Evolutionary conservation across 37 sponge, comb jelly and placozoan genomes (phyloP).

Genomic region (Aplysina aerophoba): DNA sequence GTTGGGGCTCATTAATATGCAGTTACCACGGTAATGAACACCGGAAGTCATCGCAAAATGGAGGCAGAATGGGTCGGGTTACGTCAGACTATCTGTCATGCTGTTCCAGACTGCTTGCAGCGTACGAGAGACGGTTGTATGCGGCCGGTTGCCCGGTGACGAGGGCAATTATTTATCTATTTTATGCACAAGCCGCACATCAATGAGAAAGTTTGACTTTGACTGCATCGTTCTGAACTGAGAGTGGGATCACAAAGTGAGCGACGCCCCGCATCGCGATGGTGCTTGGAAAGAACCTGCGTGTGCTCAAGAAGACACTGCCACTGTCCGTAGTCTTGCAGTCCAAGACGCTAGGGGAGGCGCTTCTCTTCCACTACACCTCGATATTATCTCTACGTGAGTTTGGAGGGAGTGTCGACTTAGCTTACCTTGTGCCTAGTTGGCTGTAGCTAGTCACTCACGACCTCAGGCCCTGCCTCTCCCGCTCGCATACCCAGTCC

Average conservation of each 20-base stretch:
- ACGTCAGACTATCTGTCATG: too few relatives aligned
- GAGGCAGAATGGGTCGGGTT: too few relatives aligned
- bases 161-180: neutral
- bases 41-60: too few relatives aligned
- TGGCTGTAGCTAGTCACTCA: neutral
- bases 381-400: constrained; percentile 72
- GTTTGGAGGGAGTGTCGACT: neutral
- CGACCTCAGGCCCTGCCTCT: neutral
- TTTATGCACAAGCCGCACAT: neutral
- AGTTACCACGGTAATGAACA: too few relatives aligned
- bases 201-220: neutral
- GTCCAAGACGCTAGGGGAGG: constrained; percentile 47
- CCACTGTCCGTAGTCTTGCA: constrained; percentile 80
- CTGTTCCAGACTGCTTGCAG: too few relatives aligned
- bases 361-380: constrained; percentile 78
- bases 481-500: constrained; percentile 43
- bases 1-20: too few relatives aligned
- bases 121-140: neutral
- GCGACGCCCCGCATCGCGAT: constrained; percentile 18
- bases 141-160: neutral
- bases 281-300: constrained; percentile 69
- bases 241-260: too few relatives aligned
- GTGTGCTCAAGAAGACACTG: constrained; percentile 56
- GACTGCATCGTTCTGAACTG: neutral
- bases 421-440: neutral